Conservation (phyloP, 2,797 vertebrate genomes). For the Spinus pinus region DNA sequence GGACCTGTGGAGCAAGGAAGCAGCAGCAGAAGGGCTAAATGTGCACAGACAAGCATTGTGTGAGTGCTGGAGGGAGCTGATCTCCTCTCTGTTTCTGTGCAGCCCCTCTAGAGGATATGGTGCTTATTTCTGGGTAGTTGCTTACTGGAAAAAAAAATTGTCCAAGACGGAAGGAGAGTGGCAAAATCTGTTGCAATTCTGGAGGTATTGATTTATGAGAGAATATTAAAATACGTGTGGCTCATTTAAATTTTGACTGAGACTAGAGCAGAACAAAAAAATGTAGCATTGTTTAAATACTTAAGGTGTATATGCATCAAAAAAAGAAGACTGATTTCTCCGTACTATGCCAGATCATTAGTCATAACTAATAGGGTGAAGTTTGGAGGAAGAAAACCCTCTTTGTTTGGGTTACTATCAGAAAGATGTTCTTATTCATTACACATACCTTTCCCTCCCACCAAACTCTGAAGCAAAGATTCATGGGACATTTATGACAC, state of each 20-base stretch:
- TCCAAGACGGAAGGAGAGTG: not conserved
- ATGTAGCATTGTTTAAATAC: not conserved
- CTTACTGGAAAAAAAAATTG: not conserved
- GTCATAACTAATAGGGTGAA: not conserved
- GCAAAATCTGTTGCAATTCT: not conserved
- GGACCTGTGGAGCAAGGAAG: not conserved
- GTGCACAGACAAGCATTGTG: rapidly evolving
- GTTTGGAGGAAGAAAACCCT: not conserved
- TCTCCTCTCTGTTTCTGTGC: not conserved
- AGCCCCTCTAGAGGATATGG: not conserved
- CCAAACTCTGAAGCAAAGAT: not conserved
- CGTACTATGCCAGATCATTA: not conserved
- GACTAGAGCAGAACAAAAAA: not conserved
- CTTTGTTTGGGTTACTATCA: not conserved
- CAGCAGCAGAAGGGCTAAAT: not conserved
- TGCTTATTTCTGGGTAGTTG: not conserved
- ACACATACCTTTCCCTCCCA: not conserved
- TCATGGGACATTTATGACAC: not conserved
- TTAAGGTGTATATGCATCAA: not conserved
- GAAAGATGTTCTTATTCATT: not conserved
- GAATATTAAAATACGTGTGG: not conserved
- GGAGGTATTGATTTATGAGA: slow-evolving; percentile 25
- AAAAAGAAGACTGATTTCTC: not conserved
- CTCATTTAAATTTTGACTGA: slow-evolving; percentile 12
- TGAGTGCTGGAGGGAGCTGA: not conserved